A percentile compares a stretch with the other conserved stretches of the same genome.
Evolutionary conservation across 2,113 vertebrate genomes (phyloP).

Genomic region (Artemisiospiza belli): DNA sequence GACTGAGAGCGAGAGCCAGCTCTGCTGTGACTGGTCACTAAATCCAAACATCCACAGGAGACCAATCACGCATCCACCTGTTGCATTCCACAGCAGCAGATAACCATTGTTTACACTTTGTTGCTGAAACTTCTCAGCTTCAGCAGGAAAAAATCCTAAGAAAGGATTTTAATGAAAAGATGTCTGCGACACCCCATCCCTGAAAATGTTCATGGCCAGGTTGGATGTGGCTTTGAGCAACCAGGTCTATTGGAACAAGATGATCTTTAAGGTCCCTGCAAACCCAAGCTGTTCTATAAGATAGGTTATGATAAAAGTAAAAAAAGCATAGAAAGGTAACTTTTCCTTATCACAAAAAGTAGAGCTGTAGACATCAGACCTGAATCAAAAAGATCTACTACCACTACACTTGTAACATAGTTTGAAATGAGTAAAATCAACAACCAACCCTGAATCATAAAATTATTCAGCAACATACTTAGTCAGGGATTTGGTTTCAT

Average conservation of each 20-base stretch:
- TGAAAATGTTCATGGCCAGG: neutral
- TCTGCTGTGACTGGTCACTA: too few species aligned
- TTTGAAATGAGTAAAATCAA: neutral
- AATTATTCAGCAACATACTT: neutral
- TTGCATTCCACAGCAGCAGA: too few species aligned
- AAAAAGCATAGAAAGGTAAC: neutral
- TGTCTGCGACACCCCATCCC: neutral
- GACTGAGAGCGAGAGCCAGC: too few species aligned
- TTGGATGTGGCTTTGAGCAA: neutral
- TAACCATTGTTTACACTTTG: too few species aligned
- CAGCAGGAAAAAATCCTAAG: too few species aligned
- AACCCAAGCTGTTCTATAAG: neutral
- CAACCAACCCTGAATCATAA: neutral
- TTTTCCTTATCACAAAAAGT: neutral
- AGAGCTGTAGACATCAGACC: neutral
- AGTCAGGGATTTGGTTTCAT: neutral
- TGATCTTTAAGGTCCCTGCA: neutral
- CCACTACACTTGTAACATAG: neutral
- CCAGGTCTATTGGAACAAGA: neutral
- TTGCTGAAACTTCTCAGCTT: too few species aligned
- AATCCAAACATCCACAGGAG: too few species aligned
- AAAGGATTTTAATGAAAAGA: too few species aligned
- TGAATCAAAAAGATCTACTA: neutral
- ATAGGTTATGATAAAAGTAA: neutral
- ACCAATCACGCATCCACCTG: too few species aligned